Conservation (phyloP, 2,797 vertebrate species). For the Myotis myotis region DNA sequence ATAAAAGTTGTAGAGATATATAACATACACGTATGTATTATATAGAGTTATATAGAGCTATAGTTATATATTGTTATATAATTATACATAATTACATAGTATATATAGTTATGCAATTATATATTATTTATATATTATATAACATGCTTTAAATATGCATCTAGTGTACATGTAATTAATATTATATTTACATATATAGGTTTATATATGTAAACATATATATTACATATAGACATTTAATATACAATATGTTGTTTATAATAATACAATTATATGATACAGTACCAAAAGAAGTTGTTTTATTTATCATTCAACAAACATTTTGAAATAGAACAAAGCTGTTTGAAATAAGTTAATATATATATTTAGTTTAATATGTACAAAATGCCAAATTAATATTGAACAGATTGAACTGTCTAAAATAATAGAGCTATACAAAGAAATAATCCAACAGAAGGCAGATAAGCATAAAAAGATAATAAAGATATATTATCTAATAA, state of each 20-base stretch:
- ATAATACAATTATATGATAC: background rate
- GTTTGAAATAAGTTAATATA: background rate
- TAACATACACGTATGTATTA: background rate
- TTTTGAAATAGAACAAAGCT: background rate
- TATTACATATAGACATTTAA: background rate
- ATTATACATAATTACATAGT: background rate
- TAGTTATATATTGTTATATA: background rate
- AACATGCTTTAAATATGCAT: background rate
- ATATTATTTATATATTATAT: background rate
- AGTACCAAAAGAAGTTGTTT: background rate
- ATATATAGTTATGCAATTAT: background rate
- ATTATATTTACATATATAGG: background rate
- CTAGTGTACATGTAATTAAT: background rate
- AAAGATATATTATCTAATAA: no score
- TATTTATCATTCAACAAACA: background rate
- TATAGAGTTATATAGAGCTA: background rate
- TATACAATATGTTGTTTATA: background rate
- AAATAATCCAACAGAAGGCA: background rate
- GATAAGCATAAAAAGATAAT: background rate
- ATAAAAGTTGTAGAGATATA: background rate
- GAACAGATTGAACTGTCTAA: background rate
- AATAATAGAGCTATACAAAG: background rate
- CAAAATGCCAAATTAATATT: background rate
- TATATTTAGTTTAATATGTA: background rate
- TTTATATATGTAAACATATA: background rate